Base-by-base conservation (phyloP, 2,797 vertebrate genomes). In the Mus minutoides region DNA sequence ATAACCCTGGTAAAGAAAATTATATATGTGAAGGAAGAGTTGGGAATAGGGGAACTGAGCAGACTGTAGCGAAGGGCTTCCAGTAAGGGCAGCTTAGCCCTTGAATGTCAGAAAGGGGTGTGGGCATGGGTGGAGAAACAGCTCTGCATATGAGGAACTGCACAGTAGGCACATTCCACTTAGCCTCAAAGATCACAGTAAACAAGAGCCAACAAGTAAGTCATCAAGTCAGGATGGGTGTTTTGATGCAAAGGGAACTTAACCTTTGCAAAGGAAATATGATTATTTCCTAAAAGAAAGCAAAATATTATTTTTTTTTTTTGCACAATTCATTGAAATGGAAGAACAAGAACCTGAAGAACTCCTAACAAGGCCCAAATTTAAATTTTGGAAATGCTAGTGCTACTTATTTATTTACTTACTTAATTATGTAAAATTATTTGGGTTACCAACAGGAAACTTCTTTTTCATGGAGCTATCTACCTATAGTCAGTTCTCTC, bases 341-440 rank as follows among this genome's bases (percentile, higher is more conserved):
- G 24, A 89, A 71, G 40, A 92, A 88, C 43, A 24, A 21, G 14
- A 82, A 87, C 7, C 13, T 31, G 24, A 80, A 62, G 31, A 85
- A 5, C 26, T 96, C 54, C 26, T 82, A 95, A 77, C 16, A 58
- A 91, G 71, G 1, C 60, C 85, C 6, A 46, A 62, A 62, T 77
- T 79, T 77, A 91, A 96, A 86, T 31, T 79, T 58, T 71, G 9
- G 21, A 94, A 93, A 84, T 54, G 83, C 87, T n/a, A 31, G 58
- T 37, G 31, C 26, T 73, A 83, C 56, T 40, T 62, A 40, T 78
- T 52, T 52, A 52, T 12, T 52, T 73, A 83, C 56, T 40, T 62
- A 43, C 84, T 69, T 60, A 69, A 19, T 62, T 79, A 4, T 7
- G 43, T 6, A 22, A 19, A 88, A 62, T 71, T 76, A 67, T 88